These are phyloP conservation scores for Apamea sordens DNA, from an alignment of 2,888 invertebrate species.

Conservation along the genomic window DNA sequence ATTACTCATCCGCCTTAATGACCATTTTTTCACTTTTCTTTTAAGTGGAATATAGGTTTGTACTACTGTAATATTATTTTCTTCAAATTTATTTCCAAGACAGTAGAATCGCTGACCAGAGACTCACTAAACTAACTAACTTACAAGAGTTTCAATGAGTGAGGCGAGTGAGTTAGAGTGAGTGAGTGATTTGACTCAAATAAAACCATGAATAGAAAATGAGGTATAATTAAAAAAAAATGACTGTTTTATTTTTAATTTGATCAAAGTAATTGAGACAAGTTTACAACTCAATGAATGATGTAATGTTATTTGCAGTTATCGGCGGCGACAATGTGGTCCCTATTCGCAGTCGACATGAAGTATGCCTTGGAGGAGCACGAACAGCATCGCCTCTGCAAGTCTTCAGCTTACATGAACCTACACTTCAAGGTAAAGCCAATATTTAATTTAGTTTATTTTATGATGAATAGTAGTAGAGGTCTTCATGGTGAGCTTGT, in stretches of 20 bases:
- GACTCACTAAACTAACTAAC: background rate
- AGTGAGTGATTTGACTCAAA: background rate
- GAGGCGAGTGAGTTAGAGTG: no score
- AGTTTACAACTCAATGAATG: background rate
- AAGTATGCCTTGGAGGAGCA: slow-evolving; percentile 99
- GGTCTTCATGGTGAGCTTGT: background rate
- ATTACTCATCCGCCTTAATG: background rate
- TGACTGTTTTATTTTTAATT: background rate
- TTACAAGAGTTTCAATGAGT: background rate
- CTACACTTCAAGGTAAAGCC: slow-evolving; percentile 96
- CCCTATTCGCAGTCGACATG: slow-evolving; percentile 98
- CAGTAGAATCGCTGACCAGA: background rate
- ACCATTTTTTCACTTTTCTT: background rate
- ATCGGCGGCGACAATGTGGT: slow-evolving; percentile 99
- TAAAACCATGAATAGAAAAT: background rate
- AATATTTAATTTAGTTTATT: background rate
- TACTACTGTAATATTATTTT: background rate
- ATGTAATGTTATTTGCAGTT: slow-evolving; percentile 90
- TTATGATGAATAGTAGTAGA: background rate
- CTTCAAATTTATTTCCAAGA: background rate
- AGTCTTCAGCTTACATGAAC: slow-evolving; percentile 99
- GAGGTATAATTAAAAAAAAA: background rate
- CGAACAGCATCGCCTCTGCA: slow-evolving; percentile 98
- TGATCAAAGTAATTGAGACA: background rate
- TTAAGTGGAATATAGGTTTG: background rate